A percentile compares a stretch with the other conserved stretches of the same genome.
These are phyloP conservation scores for Lepidurus packardi DNA, from an alignment of 1,140 invertebrate genomes.

Conservation along the genomic window DNA sequence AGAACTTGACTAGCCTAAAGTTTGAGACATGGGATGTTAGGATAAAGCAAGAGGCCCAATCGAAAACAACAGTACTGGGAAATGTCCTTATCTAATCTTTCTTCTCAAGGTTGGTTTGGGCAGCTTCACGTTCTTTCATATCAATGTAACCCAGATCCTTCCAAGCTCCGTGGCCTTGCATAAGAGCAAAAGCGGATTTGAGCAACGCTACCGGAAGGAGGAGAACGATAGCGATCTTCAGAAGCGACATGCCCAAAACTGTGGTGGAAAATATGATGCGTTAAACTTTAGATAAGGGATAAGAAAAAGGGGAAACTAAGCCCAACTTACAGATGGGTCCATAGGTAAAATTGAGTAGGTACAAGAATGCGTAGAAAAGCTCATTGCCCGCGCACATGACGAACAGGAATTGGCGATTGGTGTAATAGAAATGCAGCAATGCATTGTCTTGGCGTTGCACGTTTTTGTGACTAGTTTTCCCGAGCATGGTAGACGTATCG, in stretches of 20 bases:
- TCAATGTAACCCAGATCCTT: conserved; percentile 77
- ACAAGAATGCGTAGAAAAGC: conserved; percentile 86
- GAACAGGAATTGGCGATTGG: conserved; percentile 80
- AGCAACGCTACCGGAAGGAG: conserved; percentile 74
- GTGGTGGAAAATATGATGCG: conserved; percentile 46
- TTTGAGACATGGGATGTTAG: too few species aligned
- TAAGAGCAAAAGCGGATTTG: conserved; percentile 76
- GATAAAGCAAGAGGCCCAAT: too few species aligned
- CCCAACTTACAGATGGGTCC: conserved; percentile 69
- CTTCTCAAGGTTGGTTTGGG: conserved; percentile 30
- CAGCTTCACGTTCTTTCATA: conserved; percentile 60
- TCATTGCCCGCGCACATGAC: conserved; percentile 95
- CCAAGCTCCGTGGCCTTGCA: conserved; percentile 82
- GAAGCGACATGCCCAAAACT: conserved; percentile 71
- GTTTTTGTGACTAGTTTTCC: conserved; percentile 86
- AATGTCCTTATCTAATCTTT: conserved; percentile 8
- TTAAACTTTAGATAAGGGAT: conserved; percentile 23
- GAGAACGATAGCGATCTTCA: conserved; percentile 62
- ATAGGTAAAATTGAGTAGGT: conserved; percentile 81
- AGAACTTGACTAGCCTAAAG: too few species aligned
- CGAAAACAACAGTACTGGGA: neutral
- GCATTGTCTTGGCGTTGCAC: conserved; percentile 84
- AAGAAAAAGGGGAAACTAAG: conserved; percentile 30
- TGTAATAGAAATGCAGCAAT: conserved; percentile 88
- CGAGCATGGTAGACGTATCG: conserved; percentile 81